These are phyloP conservation scores for Drosophila multiciliata DNA, from an alignment of 2,888 invertebrate genomes.

Conservation along the genomic window DNA sequence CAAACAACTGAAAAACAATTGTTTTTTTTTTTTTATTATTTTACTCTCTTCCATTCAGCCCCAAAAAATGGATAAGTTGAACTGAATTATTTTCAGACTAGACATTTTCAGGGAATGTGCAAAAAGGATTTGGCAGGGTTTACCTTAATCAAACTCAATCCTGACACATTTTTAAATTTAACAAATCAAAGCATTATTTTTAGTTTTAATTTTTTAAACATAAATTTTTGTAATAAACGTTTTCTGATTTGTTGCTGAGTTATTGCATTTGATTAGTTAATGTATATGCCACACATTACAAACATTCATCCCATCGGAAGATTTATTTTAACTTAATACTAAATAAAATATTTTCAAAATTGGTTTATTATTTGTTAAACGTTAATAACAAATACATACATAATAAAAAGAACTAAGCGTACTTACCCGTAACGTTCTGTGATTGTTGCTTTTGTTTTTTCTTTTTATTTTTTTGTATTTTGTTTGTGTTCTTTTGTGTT, in stretches of 20 bases:
- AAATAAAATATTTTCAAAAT: neutral
- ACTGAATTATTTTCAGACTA: neutral
- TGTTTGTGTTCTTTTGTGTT: slow-evolving; percentile 10
- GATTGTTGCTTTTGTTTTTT: neutral
- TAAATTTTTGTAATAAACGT: neutral
- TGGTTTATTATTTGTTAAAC: neutral
- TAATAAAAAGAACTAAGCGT: neutral
- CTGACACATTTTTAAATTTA: neutral
- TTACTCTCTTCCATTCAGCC: neutral
- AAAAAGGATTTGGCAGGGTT: neutral
- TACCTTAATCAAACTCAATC: too few species aligned
- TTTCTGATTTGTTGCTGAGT: neutral
- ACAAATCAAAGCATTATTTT: neutral
- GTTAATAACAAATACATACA: neutral
- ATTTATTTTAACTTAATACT: neutral
- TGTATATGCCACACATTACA: neutral
- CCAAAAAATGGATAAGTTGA: neutral
- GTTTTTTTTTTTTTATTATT: neutral
- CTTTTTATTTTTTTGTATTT: neutral
- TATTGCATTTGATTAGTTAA: neutral
- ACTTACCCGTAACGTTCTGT: slow-evolving; percentile 27
- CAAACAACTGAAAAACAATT: slow-evolving; percentile 14
- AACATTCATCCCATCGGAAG: neutral
- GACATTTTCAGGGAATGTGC: neutral
- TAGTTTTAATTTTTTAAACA: neutral